Evolutionary conservation across 1,140 invertebrate species (phyloP), one percentile per base, ranked within the genome.

Genomic region (Arion vulgaris): DNA sequence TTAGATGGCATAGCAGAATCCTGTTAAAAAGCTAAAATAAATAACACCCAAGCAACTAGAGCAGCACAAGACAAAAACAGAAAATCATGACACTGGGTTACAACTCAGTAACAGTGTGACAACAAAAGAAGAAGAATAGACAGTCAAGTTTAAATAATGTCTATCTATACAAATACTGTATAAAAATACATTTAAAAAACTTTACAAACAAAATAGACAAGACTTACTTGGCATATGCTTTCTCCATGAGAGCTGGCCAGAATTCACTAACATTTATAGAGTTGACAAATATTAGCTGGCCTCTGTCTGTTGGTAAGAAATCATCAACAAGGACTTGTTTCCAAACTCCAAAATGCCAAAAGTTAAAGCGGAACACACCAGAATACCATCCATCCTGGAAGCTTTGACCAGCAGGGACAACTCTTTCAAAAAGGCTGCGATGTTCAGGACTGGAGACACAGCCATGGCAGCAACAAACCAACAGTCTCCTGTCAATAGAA

Each of bases 211-310:
- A n/a, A n/a, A n/a, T n/a, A n/a, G n/a, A n/a, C n/a, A n/a, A n/a
- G n/a, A n/a, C 93, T 93, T 93, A 96, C 95, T 96, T 96, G 51
- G 96, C 96, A 91, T 96, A 96, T 38, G 96, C 96, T 92, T 96
- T 96, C 91, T 96, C 96, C 39, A 96, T 91, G 15, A 96, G 91
- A 15, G 96, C 94, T n/a, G 94, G 94, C 95, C 96, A 96, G 91
- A 96, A 96, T 88, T 96, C 95, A 38, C 94, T 94, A 0, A 94
- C 93, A 86, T 95, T 94, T 11, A 94, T 93, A 49, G 83, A 95
- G 85, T 95, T 95, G 74, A 96, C 93, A 89, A 95, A 95, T 53
- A 95, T 92, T 2, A 96, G 93, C 86, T 95, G 90, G 85, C 94
- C 94, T 85, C 94, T 93, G 83, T 93, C 93, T 1, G 89, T 91